A percentile compares a stretch with the other conserved stretches of the same genome.
phyloP scores from a whole-genome alignment of 1,140 invertebrate species.

The Ceratina calcarata region DNA sequence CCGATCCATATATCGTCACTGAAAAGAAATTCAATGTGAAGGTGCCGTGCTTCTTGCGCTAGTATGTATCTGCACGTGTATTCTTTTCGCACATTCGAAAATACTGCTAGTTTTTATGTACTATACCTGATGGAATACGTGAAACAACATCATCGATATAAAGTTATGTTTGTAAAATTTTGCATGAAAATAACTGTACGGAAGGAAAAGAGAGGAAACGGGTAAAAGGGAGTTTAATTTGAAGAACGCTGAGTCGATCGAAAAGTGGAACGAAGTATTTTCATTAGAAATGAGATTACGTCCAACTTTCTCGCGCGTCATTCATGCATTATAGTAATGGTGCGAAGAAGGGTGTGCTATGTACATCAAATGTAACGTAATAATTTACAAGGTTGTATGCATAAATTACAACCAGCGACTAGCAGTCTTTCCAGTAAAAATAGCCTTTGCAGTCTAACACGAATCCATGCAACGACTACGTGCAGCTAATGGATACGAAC shows the following conservation, averaged over 20 bases:
- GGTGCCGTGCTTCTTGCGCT: neutral
- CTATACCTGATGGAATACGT: neutral
- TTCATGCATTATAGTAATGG: neutral
- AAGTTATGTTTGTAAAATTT: neutral
- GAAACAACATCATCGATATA: neutral
- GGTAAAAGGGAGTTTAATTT: neutral
- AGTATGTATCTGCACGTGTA: neutral
- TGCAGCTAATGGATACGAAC: constrained; percentile 52
- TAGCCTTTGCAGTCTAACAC: constrained; percentile 36
- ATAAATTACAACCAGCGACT: constrained; percentile 16
- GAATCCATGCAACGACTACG: constrained; percentile 60
- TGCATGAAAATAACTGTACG: neutral
- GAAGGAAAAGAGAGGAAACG: neutral
- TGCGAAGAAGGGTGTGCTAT: constrained; percentile 3
- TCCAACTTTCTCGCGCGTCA: constrained; percentile 1
- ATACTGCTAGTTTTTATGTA: constrained; percentile 25
- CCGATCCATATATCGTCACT: constrained; percentile 75
- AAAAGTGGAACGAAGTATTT: neutral
- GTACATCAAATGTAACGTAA: constrained; percentile 28
- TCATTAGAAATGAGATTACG: neutral
- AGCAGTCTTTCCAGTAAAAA: constrained; percentile 25
- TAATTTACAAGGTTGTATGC: constrained; percentile 24
- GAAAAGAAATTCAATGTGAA: constrained; percentile 72
- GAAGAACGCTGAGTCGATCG: neutral
- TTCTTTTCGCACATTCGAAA: neutral